phyloP scores from a whole-genome alignment of 2,797 vertebrate genomes.

The Pangasius djambal region DNA sequence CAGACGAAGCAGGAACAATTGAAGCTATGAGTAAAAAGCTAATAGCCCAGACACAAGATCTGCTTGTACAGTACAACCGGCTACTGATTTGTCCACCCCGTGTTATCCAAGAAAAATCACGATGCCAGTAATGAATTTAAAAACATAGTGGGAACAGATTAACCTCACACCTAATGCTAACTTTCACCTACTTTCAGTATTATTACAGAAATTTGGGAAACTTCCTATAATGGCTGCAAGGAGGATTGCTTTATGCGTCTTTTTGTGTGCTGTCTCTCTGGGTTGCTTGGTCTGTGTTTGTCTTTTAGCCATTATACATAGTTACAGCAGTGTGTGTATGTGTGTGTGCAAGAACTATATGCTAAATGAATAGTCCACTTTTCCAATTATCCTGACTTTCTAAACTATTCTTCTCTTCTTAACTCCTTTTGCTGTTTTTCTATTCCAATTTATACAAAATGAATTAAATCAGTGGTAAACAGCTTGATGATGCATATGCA shows the following conservation, averaged over 20 bases:
- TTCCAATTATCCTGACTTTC: background rate
- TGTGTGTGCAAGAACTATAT: background rate
- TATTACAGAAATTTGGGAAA: background rate
- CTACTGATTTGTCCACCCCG: conserved; percentile 1
- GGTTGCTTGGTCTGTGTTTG: conserved; percentile 6
- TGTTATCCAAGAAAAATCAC: background rate
- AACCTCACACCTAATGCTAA: background rate
- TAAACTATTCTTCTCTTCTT: background rate
- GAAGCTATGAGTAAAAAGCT: background rate
- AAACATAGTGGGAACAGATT: background rate
- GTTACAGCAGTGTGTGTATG: background rate
- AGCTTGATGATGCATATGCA: background rate
- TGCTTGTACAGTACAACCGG: background rate
- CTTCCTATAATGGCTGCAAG: background rate
- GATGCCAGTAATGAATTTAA: background rate
- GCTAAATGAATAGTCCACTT: background rate
- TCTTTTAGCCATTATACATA: background rate
- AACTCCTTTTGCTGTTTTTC: background rate
- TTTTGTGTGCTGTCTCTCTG: conserved; percentile 28
- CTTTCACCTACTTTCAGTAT: background rate
- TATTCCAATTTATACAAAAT: background rate
- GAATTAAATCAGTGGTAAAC: background rate
- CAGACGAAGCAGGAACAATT: too few species aligned
- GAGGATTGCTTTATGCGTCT: conserved; percentile 40
- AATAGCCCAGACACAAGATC: background rate